These are phyloP conservation scores for Theonella swinhoei DNA, from an alignment of 37 sponge, comb jelly and placozoan species.

Conservation along the genomic window DNA sequence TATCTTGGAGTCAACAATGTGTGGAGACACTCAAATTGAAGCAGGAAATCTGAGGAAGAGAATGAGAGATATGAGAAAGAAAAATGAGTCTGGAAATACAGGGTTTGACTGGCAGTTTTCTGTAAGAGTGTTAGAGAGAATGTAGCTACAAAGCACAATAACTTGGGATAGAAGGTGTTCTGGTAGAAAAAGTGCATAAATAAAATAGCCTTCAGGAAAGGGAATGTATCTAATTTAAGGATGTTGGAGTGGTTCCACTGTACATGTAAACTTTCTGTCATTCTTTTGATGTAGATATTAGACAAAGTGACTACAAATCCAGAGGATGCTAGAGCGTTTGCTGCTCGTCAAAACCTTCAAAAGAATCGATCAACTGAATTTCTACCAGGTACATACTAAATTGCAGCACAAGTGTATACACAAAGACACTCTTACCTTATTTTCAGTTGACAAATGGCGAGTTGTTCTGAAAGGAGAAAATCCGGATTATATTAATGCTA, in stretches of 20 bases:
- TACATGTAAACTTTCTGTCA: no score
- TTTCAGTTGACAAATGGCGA: constrained; percentile 9
- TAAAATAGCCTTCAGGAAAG: neutral
- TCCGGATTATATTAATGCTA: constrained; percentile 48
- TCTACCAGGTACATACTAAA: neutral
- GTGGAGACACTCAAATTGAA: constrained; percentile 18
- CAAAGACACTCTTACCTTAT: neutral
- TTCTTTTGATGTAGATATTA: constrained; percentile 31
- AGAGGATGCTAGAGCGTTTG: constrained; percentile 5
- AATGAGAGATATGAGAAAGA: neutral
- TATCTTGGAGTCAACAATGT: constrained; percentile 22
- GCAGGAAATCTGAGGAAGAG: neutral
- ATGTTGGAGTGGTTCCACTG: neutral
- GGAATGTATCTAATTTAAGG: neutral
- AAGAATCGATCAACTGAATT: constrained; percentile 10
- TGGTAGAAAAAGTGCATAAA: neutral
- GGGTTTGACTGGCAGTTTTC: neutral
- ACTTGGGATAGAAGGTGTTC: neutral
- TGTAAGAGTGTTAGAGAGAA: neutral
- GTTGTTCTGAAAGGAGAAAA: constrained; percentile 22
- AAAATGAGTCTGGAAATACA: neutral
- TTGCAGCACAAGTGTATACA: neutral
- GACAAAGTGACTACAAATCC: constrained; percentile 17
- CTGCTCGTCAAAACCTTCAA: neutral
- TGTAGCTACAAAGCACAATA: neutral